A percentile compares a stretch with the other conserved stretches of the same genome.
These are phyloP conservation scores for Tanytarsus gracilentus DNA, from an alignment of 2,888 invertebrate genomes.

Conservation along the genomic window DNA sequence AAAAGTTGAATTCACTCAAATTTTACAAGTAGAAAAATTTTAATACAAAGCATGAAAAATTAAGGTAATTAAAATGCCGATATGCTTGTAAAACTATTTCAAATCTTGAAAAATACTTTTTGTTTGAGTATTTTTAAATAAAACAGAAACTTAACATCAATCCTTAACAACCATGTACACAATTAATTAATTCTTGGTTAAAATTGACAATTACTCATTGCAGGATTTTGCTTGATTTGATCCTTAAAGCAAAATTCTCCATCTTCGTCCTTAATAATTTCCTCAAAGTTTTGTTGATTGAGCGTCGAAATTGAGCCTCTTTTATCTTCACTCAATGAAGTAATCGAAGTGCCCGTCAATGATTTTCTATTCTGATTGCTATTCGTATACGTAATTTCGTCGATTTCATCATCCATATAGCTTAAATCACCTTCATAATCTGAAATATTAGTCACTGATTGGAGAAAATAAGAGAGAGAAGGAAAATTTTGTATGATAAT, in stretches of 20 bases:
- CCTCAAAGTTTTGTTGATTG: constrained; percentile 13
- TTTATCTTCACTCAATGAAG: constrained; percentile 24
- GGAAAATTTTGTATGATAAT: not conserved
- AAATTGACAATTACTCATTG: not conserved
- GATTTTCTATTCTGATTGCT: constrained; percentile 21
- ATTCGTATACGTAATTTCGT: constrained; percentile 23
- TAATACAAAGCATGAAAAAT: no score
- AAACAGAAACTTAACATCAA: no score
- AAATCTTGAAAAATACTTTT: no score
- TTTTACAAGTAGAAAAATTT: no score
- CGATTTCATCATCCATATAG: constrained; percentile 26
- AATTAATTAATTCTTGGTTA: not conserved
- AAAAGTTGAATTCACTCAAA: no score
- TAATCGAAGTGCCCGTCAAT: constrained; percentile 23
- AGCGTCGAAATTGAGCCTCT: constrained; percentile 14
- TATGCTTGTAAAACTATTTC: no score
- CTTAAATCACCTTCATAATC: constrained; percentile 28
- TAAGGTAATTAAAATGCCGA: no score
- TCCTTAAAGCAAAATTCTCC: constrained; percentile 7
- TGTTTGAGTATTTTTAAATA: no score
- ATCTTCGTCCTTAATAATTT: constrained; percentile 18
- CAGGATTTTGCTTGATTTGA: not conserved
- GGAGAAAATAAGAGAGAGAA: not conserved
- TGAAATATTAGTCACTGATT: constrained; percentile 23
- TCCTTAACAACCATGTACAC: not conserved